These are phyloP conservation scores for Myocastor coypus DNA, from an alignment of 2,113 vertebrate genomes.

Conservation along the genomic window DNA sequence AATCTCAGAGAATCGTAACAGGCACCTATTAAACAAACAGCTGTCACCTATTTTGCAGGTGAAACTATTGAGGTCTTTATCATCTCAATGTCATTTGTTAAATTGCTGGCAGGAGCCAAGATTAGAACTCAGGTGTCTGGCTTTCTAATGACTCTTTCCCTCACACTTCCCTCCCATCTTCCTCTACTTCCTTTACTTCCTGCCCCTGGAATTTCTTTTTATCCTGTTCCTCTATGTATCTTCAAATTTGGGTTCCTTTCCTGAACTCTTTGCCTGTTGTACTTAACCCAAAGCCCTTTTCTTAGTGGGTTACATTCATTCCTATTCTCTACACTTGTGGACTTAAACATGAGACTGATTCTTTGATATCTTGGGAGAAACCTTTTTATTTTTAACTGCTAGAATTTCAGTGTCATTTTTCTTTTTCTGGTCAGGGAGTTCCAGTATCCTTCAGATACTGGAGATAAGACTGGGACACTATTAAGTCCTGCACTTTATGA, in stretches of 20 bases:
- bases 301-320: conserved; percentile 40
- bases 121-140: conserved; percentile 52
- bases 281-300: conserved; percentile 63
- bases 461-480: not conserved
- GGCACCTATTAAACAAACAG: conserved; percentile 28
- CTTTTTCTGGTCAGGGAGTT: conserved; percentile 26
- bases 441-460: not conserved
- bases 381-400: not conserved
- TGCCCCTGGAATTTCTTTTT: not conserved
- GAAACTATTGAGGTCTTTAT: conserved; percentile 49
- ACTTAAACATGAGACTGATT: conserved; percentile 25
- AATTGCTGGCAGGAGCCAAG: conserved; percentile 54
- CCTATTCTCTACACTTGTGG: not conserved
- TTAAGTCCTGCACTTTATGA: conserved; percentile 8
- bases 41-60: conserved; percentile 50
- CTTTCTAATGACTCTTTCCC: conserved; percentile 11
- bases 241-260: not conserved
- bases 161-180: not conserved
- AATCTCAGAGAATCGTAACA: conserved; percentile 32
- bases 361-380: conserved; percentile 31
- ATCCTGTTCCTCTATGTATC: not conserved
- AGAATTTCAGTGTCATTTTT: conserved; percentile 36
- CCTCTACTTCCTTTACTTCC: not conserved
- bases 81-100: conserved; percentile 43
- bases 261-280: conserved; percentile 35